Percentiles rank a stretch among this genome's conserved stretches.
These are phyloP conservation scores for Oreocharis arfaki DNA, from an alignment of 2,113 vertebrate genomes.

Conservation along the genomic window DNA sequence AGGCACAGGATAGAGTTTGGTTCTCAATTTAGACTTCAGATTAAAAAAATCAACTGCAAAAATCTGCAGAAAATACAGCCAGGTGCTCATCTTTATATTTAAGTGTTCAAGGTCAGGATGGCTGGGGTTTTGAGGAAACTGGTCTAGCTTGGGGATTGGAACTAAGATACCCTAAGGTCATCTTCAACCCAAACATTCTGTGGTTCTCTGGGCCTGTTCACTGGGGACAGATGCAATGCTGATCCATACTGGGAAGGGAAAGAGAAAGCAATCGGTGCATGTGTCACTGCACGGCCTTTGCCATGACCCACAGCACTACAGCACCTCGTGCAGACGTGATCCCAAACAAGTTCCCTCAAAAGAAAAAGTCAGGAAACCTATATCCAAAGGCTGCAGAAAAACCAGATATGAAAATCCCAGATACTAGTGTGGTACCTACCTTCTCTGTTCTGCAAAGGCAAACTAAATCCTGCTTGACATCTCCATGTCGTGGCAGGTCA, in stretches of 20 bases:
- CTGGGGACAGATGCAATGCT: no score
- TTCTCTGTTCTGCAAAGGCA: background rate
- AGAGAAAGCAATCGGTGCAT: rapidly evolving
- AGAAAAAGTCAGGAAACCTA: background rate
- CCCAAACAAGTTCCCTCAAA: background rate
- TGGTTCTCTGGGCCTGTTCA: background rate
- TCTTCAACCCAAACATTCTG: background rate
- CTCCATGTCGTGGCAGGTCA: background rate
- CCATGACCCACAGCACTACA: background rate
- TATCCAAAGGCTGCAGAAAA: background rate
- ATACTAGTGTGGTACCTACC: background rate
- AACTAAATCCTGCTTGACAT: background rate
- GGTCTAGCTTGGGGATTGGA: background rate
- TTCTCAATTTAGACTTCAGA: background rate
- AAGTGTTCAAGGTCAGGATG: background rate
- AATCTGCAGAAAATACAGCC: background rate
- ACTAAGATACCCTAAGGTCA: background rate
- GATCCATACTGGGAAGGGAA: background rate
- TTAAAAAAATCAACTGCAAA: background rate
- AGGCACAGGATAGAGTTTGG: background rate
- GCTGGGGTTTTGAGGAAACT: background rate
- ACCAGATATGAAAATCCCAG: background rate
- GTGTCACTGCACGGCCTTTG: background rate
- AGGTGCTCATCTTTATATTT: background rate
- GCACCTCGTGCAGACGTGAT: background rate